Percentiles rank a stretch among this genome's conserved stretches.
These are phyloP conservation scores for Myotis davidii DNA, from an alignment of 2,113 vertebrate genomes.

Conservation along the genomic window DNA sequence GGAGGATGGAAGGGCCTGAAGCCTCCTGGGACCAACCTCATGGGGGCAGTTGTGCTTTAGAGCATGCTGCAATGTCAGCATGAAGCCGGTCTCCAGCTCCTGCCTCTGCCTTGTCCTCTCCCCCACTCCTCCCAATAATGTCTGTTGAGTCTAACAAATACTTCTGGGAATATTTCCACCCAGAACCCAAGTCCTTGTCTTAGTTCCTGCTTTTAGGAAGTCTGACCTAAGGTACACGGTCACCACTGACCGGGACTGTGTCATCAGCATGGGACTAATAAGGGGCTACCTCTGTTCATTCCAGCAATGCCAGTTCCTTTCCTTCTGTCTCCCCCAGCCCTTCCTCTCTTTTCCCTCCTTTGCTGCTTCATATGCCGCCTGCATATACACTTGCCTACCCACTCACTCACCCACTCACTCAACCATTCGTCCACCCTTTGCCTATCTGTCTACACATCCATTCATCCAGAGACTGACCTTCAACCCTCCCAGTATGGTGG, in stretches of 20 bases:
- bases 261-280: neutral
- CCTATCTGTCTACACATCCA: neutral
- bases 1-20: neutral
- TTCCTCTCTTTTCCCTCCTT: neutral
- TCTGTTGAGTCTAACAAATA: neutral
- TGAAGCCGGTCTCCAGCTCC: neutral
- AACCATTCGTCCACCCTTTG: too few relatives aligned
- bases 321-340: neutral
- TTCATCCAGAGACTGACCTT: neutral
- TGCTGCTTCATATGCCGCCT: neutral
- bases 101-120: neutral
- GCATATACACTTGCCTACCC: neutral
- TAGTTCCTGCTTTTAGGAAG: neutral
- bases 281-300: neutral
- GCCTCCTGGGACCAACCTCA: neutral
- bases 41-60: neutral
- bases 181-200: neutral
- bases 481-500: neutral
- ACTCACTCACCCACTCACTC: too few relatives aligned
- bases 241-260: too few relatives aligned
- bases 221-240: neutral
- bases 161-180: neutral
- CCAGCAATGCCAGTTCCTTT: neutral
- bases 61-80: accelerated
- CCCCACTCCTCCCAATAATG: neutral